A percentile compares a stretch with the other conserved stretches of the same genome.
phyloP scores from a whole-genome alignment of 2,113 vertebrate genomes.

The Sturnira hondurensis region DNA sequence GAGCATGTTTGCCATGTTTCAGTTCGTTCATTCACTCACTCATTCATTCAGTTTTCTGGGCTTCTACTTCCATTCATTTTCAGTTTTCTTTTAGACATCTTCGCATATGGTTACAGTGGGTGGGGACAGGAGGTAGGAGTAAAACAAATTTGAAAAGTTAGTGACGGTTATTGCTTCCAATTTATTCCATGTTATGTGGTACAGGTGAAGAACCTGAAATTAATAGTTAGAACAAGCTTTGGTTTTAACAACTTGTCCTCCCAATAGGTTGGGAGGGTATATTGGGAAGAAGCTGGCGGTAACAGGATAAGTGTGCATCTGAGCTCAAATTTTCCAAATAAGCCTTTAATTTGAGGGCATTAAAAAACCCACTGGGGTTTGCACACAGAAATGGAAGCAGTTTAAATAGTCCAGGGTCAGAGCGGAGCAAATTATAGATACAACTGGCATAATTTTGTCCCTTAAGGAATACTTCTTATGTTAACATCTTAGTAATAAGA shows the following conservation, averaged over 20 bases:
- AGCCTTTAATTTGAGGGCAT: constrained; percentile 62
- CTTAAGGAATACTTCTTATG: constrained; percentile 27
- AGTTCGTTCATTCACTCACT: not conserved
- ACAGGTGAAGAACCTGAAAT: constrained; percentile 47
- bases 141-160: constrained; percentile 5
- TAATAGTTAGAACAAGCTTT: constrained; percentile 38
- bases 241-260: constrained; percentile 34
- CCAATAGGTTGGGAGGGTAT: constrained; percentile 4
- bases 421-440: constrained; percentile 45
- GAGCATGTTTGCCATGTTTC: not conserved
- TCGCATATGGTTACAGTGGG: not conserved
- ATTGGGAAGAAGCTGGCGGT: not conserved
- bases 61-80: not conserved
- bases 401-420: constrained; percentile 47
- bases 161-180: constrained; percentile 35
- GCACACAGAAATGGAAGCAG: constrained; percentile 50
- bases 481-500: constrained; percentile 43
- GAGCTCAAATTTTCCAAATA: constrained; percentile 65
- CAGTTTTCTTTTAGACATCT: not conserved
- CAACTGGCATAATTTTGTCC: constrained; percentile 9
- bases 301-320: not conserved
- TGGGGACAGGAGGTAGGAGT: not conserved
- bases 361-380: constrained; percentile 10
- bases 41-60: not conserved
- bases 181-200: constrained; percentile 33